Percentiles rank a stretch among this genome's conserved stretches.
phyloP scores from a whole-genome alignment of 2,113 vertebrate species.

The Talpa occidentalis region DNA sequence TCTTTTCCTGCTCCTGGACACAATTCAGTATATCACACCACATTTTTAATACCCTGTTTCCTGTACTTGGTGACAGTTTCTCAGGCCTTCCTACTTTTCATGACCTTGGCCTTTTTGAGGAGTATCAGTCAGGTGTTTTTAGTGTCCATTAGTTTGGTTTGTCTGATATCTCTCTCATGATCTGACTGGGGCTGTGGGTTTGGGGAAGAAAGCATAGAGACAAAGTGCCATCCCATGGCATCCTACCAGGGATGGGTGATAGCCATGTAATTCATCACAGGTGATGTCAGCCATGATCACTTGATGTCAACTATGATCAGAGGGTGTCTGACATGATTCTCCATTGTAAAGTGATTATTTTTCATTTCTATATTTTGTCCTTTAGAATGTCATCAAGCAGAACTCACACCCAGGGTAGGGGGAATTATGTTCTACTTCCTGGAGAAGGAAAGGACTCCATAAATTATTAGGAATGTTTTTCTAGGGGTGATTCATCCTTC shows the following conservation, averaged over 20 bases:
- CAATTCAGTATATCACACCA: background rate
- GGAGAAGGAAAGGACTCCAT: background rate
- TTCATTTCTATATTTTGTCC: background rate
- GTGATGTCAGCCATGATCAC: background rate
- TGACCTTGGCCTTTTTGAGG: background rate
- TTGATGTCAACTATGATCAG: background rate
- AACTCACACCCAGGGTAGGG: background rate
- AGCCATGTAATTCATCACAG: background rate
- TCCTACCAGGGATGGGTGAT: background rate
- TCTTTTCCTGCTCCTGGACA: background rate
- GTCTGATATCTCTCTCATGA: background rate
- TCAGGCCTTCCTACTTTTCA: background rate
- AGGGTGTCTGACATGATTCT: background rate
- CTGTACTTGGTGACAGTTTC: background rate
- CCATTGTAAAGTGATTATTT: background rate
- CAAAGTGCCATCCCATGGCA: too few species aligned
- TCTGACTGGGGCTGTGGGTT: background rate
- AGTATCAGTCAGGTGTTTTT: background rate
- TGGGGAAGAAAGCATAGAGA: background rate
- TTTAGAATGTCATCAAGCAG: background rate
- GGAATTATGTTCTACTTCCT: background rate
- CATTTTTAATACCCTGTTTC: background rate
- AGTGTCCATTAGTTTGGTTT: background rate
- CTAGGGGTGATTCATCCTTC: background rate
- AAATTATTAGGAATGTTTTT: background rate